Conservation (phyloP, 2,797 vertebrate genomes). For the Gymnoscopelus braueri region DNA sequence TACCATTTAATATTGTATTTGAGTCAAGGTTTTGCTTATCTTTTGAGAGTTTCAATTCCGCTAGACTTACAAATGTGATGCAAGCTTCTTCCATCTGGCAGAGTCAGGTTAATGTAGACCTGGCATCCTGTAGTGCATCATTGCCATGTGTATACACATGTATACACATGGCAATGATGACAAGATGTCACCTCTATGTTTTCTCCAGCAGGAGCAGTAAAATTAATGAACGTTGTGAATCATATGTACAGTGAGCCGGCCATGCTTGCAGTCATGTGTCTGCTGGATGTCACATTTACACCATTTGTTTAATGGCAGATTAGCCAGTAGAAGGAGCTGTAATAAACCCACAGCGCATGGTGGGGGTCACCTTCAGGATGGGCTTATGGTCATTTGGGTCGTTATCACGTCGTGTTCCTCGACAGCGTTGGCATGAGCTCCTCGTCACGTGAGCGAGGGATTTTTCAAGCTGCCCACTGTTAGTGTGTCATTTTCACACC, state of each 20-base stretch:
- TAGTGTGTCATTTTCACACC: slow-evolving; percentile 56
- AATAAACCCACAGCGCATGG: slow-evolving; percentile 58
- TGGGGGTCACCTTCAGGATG: slow-evolving; percentile 76
- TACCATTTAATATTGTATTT: too few species aligned
- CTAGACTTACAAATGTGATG: too few species aligned
- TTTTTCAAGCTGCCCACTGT: slow-evolving; percentile 56
- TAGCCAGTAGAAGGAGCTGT: slow-evolving; percentile 58
- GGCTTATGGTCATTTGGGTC: slow-evolving; percentile 64
- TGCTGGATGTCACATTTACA: slow-evolving; percentile 43
- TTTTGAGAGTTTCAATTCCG: too few species aligned
- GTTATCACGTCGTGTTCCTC: slow-evolving; percentile 56
- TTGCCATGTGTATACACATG: too few species aligned
- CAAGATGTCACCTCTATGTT: too few species aligned
- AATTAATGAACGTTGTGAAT: slow-evolving; percentile 15
- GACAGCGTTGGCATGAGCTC: slow-evolving; percentile 58
- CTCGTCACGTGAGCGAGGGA: slow-evolving; percentile 53
- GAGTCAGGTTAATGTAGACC: too few species aligned
- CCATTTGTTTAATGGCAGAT: slow-evolving; percentile 68
- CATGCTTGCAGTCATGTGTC: slow-evolving; percentile 23
- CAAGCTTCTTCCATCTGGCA: too few species aligned
- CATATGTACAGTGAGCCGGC: slow-evolving; percentile 2
- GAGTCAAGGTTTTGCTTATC: too few species aligned
- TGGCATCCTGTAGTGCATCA: too few species aligned
- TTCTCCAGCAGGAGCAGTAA: slow-evolving; percentile 1
- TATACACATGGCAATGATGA: too few species aligned